Percentiles rank a stretch among this genome's conserved stretches.
Evolutionary conservation across 2,888 invertebrate genomes (phyloP).

Genomic region (Microctonus aethiopoides): DNA sequence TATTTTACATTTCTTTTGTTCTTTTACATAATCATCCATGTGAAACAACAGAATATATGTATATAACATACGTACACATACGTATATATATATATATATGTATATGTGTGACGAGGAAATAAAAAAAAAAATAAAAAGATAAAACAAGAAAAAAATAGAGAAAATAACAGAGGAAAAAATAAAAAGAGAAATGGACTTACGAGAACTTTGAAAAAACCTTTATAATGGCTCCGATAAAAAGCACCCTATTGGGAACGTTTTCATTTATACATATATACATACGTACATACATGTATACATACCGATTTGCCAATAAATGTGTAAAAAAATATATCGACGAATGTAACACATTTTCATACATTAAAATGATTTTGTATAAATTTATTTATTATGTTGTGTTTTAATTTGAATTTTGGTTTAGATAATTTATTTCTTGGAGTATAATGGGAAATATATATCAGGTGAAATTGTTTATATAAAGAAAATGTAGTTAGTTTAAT

Average conservation of each 20-base stretch:
- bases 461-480: too few relatives aligned
- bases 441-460: too few relatives aligned
- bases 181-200: constrained; percentile 17
- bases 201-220: constrained; percentile 44
- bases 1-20: too few relatives aligned
- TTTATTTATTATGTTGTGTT: neutral
- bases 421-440: too few relatives aligned
- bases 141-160: neutral
- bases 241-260: constrained; percentile 46
- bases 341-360: neutral
- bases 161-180: neutral
- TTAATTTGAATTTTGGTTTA: too few relatives aligned
- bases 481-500: too few relatives aligned
- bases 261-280: constrained; percentile 12
- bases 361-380: neutral
- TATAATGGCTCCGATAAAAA: constrained; percentile 53
- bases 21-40: too few relatives aligned
- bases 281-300: constrained; percentile 10
- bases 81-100: too few relatives aligned
- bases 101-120: neutral
- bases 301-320: neutral
- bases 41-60: constrained; percentile 17
- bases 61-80: too few relatives aligned
- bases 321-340: neutral
- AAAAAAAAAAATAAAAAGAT: neutral